Evolutionary conservation across 2,888 invertebrate species (phyloP), one percentile per base, ranked within the genome.

Genomic region (Synanthedon vespiformis): DNA sequence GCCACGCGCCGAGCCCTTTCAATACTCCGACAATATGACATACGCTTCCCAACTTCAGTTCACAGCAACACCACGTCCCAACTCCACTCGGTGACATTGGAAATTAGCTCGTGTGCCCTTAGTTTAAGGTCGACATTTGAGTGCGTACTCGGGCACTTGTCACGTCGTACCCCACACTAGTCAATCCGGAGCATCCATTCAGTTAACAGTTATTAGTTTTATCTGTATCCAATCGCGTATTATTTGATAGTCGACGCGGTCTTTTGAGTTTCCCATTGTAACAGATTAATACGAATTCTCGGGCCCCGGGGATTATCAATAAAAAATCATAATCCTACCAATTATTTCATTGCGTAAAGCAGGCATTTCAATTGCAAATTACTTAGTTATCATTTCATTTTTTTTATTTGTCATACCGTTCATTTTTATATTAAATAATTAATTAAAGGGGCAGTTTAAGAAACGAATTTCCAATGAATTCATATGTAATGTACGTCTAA

Each of bases 171-270:
- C 5, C 22, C 22, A 22, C 22, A 22, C 22, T 5, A 22, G 22
- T 22, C 22, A 22, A 22, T 55, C 27, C 34, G 47, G 48, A 49
- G 59, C 40, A 51, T 54, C 52, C 50, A 53, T 57, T 55, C 50
- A 53, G 53, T 56, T 51, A 52, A 54, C 53, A 58, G 59, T 58
- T 58, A 60, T 58, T 58, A 60, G 54, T 58, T 58, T 54, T 55
- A 55, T 58, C 53, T 56, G 58, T 55, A 56, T 57, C 56, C 56
- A 47, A 58, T 59, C 50, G 13, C 56, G 40, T 56, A 48, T 57
- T 58, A 58, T 56, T 55, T 56, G 58, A 57, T 56, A 55, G 44
- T 49, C 22, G 27, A 10, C 13, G 12, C 13, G 47, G 27, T 13
- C 47, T 51, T 51, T 51, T 34, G 51, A 40, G 11, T 40, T 14